Conservation (phyloP, 1,140 invertebrate species). For the Hypsibius dujardini region DNA sequence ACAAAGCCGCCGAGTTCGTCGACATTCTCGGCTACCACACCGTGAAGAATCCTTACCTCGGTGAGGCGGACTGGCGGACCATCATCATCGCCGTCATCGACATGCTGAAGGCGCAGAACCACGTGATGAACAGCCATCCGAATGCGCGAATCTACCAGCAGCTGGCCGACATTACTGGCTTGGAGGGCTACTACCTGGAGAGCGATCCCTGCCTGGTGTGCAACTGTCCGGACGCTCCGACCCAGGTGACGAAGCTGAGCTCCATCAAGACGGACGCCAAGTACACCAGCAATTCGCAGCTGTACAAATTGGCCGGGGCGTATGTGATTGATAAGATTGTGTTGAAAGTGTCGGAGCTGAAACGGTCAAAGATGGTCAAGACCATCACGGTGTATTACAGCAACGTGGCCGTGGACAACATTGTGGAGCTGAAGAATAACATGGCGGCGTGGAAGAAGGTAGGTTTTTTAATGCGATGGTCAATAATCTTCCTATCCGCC, state of each 20-base stretch:
- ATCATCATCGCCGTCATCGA: constrained; percentile 53
- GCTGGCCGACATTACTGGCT: constrained; percentile 70
- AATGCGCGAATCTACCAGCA: constrained; percentile 82
- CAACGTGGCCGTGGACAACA: constrained; percentile 79
- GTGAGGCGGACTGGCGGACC: constrained; percentile 25
- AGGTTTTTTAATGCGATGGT: no score
- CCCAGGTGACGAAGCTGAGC: constrained; percentile 74
- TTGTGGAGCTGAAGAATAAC: constrained; percentile 89
- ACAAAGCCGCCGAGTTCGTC: constrained; percentile 85
- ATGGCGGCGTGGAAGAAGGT: constrained; percentile 79
- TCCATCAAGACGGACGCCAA: constrained; percentile 88
- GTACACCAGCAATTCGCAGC: constrained; percentile 91
- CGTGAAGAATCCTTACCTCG: constrained; percentile 45
- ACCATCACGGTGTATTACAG: constrained; percentile 93
- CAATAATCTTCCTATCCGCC: no score
- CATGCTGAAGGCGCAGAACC: constrained; percentile 67
- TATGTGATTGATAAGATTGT: constrained; percentile 86
- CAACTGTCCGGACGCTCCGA: constrained; percentile 86
- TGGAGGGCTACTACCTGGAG: constrained; percentile 89
- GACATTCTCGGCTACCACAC: constrained; percentile 84
- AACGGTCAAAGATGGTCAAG: constrained; percentile 88
- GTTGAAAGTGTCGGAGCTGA: constrained; percentile 77
- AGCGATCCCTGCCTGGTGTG: constrained; percentile 90
- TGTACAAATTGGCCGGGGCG: constrained; percentile 81
- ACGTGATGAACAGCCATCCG: constrained; percentile 67